Percentiles rank a stretch among this genome's conserved stretches.
Conservation (phyloP, 1,140 invertebrate species). For the Rhyacophila brunnea region DNA sequence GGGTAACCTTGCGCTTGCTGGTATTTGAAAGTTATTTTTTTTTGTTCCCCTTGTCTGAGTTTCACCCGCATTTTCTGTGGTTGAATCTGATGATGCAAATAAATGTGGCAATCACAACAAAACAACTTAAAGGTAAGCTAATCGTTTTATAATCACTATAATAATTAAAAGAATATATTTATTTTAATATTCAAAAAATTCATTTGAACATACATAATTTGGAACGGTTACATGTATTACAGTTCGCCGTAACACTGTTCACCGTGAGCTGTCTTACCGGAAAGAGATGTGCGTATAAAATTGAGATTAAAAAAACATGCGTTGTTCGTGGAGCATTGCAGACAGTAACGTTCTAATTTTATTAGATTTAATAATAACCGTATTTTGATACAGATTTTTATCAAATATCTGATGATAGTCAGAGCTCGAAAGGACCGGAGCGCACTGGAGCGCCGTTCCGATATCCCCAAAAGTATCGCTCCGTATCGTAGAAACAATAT, state of each 20-base stretch:
- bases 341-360: no score
- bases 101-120: background rate
- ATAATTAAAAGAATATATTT: background rate
- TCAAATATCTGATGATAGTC: no score
- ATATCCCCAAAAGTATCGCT: no score
- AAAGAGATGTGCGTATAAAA: no score
- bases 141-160: background rate
- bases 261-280: background rate
- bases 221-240: background rate
- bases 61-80: slow-evolving; percentile 41
- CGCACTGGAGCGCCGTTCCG: no score
- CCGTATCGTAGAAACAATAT: no score
- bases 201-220: background rate
- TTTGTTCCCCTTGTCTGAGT: slow-evolving; percentile 38
- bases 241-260: background rate
- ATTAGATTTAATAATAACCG: no score
- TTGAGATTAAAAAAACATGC: no score
- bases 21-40: slow-evolving; percentile 45
- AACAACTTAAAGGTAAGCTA: background rate
- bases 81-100: slow-evolving; percentile 40
- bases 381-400: no score
- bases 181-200: background rate
- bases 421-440: no score
- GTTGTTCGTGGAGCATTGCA: no score
- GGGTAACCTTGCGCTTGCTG: slow-evolving; percentile 76